These are phyloP conservation scores for Catharus minimus DNA, from an alignment of 2,113 vertebrate species.

Conservation along the genomic window DNA sequence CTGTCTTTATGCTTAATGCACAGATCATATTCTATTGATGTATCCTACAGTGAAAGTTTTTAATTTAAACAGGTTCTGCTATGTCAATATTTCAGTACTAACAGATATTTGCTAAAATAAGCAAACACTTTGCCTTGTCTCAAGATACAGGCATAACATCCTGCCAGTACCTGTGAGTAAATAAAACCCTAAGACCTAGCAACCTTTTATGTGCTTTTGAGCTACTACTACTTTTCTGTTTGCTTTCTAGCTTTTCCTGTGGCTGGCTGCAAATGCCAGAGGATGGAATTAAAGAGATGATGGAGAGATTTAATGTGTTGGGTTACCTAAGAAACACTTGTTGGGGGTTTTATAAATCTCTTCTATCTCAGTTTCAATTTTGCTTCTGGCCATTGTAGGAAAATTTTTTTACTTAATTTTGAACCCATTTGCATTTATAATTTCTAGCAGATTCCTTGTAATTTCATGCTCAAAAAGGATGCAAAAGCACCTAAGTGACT, in stretches of 20 bases:
- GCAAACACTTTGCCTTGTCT: not conserved
- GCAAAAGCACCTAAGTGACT: not conserved
- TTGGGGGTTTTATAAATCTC: not conserved
- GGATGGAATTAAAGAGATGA: slow-evolving; percentile 10
- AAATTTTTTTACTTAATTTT: not conserved
- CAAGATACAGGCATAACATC: not conserved
- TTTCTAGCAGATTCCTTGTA: not conserved
- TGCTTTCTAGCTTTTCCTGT: slow-evolving; percentile 11
- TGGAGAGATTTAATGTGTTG: not conserved
- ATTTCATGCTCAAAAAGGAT: not conserved
- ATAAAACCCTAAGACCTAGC: not conserved
- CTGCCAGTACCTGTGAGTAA: slow-evolving; percentile 16
- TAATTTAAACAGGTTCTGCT: slow-evolving; percentile 45
- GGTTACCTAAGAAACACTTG: not conserved
- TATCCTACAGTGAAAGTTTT: not conserved
- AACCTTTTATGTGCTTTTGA: not conserved
- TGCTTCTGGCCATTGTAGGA: not conserved
- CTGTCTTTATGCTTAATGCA: slow-evolving; percentile 41
- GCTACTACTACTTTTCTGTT: slow-evolving; percentile 10
- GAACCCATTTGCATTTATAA: not conserved
- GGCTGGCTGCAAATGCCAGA: not conserved
- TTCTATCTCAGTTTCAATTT: not conserved
- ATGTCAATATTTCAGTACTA: slow-evolving; percentile 34
- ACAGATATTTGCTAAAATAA: slow-evolving; percentile 38
- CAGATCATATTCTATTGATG: slow-evolving; percentile 1